phyloP scores from a whole-genome alignment of 2,113 vertebrate species.

The Entomyzon cyanotis region DNA sequence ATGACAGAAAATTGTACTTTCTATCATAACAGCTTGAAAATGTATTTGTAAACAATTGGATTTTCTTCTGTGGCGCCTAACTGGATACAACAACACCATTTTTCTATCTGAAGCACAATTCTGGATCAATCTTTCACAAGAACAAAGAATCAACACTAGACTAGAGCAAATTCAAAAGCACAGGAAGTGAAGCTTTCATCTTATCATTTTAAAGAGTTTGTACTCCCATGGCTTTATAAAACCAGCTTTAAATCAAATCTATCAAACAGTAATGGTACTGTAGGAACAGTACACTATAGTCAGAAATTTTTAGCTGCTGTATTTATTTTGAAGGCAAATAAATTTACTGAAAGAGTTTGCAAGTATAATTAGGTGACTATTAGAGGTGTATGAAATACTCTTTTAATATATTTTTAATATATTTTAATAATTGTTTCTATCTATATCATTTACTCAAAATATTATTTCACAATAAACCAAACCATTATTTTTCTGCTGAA shows the following conservation, averaged over 20 bases:
- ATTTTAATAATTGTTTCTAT: not conserved
- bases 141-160: not conserved
- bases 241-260: not conserved
- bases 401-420: not conserved
- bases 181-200: not conserved
- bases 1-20: not conserved
- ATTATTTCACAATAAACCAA: not conserved
- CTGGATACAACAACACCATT: not conserved
- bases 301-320: not conserved
- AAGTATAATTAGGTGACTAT: not conserved
- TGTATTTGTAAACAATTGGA: not conserved
- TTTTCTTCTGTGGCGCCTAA: not conserved
- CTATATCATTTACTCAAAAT: not conserved
- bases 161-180: not conserved
- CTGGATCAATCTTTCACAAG: not conserved
- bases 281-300: not conserved
- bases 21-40: not conserved
- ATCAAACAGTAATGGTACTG: not conserved
- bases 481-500: conserved; percentile 10
- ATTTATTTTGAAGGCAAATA: not conserved
- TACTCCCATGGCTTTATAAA: not conserved
- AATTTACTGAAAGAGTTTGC: not conserved
- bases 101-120: not conserved
- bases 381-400: not conserved
- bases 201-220: not conserved